Conservation (phyloP, 1,140 invertebrate genomes). For the Lepidurus arcticus region DNA sequence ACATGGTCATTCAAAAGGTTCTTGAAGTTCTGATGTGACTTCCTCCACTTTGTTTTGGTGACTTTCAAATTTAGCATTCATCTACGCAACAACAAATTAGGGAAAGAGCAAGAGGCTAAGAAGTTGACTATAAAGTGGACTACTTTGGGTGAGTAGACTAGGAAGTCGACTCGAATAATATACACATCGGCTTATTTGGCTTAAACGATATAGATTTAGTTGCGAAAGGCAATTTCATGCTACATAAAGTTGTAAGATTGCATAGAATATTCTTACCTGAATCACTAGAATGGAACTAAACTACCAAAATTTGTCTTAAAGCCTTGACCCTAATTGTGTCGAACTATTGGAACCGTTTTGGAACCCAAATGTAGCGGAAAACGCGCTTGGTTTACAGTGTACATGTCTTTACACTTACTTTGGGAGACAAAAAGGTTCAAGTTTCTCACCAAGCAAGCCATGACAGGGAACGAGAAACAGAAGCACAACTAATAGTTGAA, state of each 20-base stretch:
- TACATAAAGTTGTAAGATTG: neutral
- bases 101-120: too few species aligned
- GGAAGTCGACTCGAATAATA: too few species aligned
- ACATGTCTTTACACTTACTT: conserved; percentile 5
- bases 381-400: neutral
- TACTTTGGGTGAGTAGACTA: too few species aligned
- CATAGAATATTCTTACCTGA: neutral
- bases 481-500: neutral
- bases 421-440: neutral
- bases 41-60: too few species aligned
- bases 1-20: too few species aligned
- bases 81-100: too few species aligned
- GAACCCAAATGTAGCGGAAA: neutral
- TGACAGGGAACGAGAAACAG: neutral
- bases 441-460: neutral
- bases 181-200: too few species aligned
- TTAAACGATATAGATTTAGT: too few species aligned
- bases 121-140: too few species aligned
- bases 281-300: neutral
- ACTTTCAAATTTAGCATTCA: too few species aligned
- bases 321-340: neutral
- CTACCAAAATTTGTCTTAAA: neutral
- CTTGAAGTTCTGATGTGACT: too few species aligned
- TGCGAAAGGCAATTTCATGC: neutral
- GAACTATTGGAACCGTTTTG: conserved; percentile 4